These are phyloP conservation scores for Dryadula phaetusa DNA, from an alignment of 2,888 invertebrate genomes.

Conservation along the genomic window DNA sequence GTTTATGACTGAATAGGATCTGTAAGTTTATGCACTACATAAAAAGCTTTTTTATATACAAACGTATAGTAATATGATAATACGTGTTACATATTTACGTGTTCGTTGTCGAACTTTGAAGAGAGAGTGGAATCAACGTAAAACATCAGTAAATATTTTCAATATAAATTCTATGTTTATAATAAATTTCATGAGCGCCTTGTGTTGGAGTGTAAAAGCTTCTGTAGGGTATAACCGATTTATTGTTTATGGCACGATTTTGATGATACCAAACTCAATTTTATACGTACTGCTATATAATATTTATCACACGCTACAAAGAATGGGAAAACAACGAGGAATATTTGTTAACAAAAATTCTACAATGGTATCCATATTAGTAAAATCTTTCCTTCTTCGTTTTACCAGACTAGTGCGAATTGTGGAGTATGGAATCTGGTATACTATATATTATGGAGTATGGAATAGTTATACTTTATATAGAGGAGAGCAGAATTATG, in stretches of 20 bases:
- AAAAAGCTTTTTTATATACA: slow-evolving; percentile 32
- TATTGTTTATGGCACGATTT: slow-evolving; percentile 13
- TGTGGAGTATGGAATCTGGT: no score
- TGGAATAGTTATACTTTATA: no score
- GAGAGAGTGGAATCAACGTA: neutral
- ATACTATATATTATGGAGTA: no score
- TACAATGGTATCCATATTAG: no score
- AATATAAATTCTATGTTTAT: slow-evolving; percentile 18
- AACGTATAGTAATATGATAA: slow-evolving; percentile 25
- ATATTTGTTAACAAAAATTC: neutral
- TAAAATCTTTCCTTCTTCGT: no score
- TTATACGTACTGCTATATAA: slow-evolving; percentile 1
- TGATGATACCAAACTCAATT: slow-evolving; percentile 12
- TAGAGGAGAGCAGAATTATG: no score
- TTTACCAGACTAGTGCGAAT: no score
- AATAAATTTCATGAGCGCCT: slow-evolving; percentile 23
- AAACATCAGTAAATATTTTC: slow-evolving; percentile 17
- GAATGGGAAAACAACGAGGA: neutral
- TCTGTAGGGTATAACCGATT: slow-evolving; percentile 20
- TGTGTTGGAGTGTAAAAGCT: slow-evolving; percentile 6
- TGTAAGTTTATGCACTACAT: slow-evolving; percentile 38
- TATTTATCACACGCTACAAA: neutral
- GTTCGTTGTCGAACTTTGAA: slow-evolving; percentile 11
- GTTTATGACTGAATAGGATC: slow-evolving; percentile 41
- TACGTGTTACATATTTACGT: slow-evolving; percentile 23